phyloP scores from a whole-genome alignment of 1,140 invertebrate species.

The Drosophila malerkotliana region DNA sequence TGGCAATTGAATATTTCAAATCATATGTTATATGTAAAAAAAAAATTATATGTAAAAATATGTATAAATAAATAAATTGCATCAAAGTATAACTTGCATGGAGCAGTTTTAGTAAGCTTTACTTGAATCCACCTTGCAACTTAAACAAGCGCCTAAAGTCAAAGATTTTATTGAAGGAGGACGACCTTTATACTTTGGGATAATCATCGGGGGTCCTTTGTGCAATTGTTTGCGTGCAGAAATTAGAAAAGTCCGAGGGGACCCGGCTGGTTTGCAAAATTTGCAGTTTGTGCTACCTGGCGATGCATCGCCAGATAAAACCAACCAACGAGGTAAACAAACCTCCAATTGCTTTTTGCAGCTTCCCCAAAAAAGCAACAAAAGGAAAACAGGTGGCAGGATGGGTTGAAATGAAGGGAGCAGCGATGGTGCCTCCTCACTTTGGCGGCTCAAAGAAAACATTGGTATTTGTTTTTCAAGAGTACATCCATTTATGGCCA shows the following conservation, averaged over 20 bases:
- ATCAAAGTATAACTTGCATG: too few relatives aligned
- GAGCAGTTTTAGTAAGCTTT: not conserved
- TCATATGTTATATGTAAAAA: too few relatives aligned
- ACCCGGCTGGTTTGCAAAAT: not conserved
- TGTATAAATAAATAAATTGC: too few relatives aligned
- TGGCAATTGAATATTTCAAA: too few relatives aligned
- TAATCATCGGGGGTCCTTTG: not conserved
- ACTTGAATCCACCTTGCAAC: not conserved
- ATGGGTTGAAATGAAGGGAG: not conserved
- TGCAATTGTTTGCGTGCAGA: not conserved
- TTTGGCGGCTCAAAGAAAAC: conserved; percentile 4
- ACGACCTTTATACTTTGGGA: not conserved
- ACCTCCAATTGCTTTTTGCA: conserved; percentile 2
- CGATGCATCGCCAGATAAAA: conserved; percentile 3
- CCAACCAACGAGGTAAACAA: conserved; percentile 2
- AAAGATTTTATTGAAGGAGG: not conserved
- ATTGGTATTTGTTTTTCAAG: conserved; percentile 7
- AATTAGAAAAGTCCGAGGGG: not conserved
- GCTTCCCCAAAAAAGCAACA: not conserved
- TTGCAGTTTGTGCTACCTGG: conserved; percentile 1
- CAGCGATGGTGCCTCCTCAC: not conserved
- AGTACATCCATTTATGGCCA: conserved; percentile 8
- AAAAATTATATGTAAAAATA: too few relatives aligned
- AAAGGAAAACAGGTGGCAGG: not conserved
- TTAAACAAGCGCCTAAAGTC: not conserved